These are phyloP conservation scores for Pseudochaenichthys georgianus DNA, from an alignment of 2,797 vertebrate genomes.

Conservation along the genomic window DNA sequence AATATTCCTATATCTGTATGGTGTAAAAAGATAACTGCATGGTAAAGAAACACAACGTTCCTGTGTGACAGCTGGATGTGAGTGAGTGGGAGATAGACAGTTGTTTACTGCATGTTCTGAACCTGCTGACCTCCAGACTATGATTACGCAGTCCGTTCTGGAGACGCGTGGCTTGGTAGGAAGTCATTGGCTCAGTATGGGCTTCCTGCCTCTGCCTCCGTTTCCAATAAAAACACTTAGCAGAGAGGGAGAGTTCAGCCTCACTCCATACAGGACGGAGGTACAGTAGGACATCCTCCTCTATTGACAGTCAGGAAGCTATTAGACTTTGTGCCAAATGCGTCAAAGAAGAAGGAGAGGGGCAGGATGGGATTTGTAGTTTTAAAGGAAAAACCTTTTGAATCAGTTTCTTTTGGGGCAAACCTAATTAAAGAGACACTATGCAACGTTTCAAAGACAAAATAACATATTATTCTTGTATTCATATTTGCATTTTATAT, in stretches of 20 bases:
- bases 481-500: no score
- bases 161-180: constrained; percentile 58
- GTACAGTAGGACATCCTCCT: constrained; percentile 48
- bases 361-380: constrained; percentile 19
- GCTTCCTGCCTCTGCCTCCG: constrained; percentile 58
- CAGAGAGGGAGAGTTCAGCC: constrained; percentile 36
- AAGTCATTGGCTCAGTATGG: constrained; percentile 66
- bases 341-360: background rate
- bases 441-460: background rate
- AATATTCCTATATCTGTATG: background rate
- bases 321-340: constrained; percentile 48
- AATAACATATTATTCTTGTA: background rate
- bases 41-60: background rate
- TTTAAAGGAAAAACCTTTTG: background rate
- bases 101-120: constrained; percentile 28
- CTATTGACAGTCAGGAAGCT: constrained; percentile 35
- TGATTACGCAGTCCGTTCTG: constrained; percentile 25
- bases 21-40: constrained; percentile 3
- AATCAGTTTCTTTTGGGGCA: no score
- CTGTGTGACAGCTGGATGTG: background rate
- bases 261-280: constrained; percentile 31
- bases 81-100: background rate
- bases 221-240: constrained; percentile 40
- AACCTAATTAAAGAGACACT: background rate
- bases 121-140: constrained; percentile 49